Conservation (phyloP, 2,888 invertebrate species). For the Girardia tigrina region DNA sequence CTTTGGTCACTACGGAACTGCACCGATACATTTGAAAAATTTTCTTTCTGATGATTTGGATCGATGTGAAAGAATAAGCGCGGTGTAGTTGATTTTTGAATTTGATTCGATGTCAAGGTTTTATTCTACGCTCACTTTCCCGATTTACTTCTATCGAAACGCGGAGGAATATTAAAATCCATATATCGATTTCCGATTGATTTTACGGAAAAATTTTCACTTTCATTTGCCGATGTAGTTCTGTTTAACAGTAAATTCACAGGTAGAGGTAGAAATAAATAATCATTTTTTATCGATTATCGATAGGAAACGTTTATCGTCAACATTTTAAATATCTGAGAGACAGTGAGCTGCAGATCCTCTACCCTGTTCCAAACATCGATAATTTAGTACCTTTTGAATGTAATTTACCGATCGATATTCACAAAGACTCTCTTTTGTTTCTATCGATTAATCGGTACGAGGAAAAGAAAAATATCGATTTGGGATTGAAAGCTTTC, state of each 20-base stretch:
- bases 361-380: constrained; percentile 79
- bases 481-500: constrained; percentile 68
- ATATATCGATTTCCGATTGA: constrained; percentile 75
- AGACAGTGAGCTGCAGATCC: constrained; percentile 60
- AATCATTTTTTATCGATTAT: background rate
- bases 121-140: constrained; percentile 97
- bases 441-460: constrained; percentile 89
- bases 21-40: no score
- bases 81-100: no score
- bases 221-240: constrained; percentile 70
- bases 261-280: constrained; percentile 44
- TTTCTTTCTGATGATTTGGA: no score
- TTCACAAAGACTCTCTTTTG: constrained; percentile 46
- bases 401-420: constrained; percentile 38
- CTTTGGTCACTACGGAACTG: no score
- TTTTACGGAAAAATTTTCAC: constrained; percentile 72
- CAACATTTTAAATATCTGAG: constrained; percentile 66
- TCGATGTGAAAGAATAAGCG: no score
- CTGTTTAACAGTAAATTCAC: constrained; percentile 92
- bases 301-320: constrained; percentile 62
- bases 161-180: constrained; percentile 63
- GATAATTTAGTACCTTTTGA: constrained; percentile 54
- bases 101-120: background rate
- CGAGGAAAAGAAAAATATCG: constrained; percentile 87
- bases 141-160: constrained; percentile 71